Evolutionary conservation across 2,888 invertebrate genomes (phyloP).

Genomic region (Limnephilus marmoratus): DNA sequence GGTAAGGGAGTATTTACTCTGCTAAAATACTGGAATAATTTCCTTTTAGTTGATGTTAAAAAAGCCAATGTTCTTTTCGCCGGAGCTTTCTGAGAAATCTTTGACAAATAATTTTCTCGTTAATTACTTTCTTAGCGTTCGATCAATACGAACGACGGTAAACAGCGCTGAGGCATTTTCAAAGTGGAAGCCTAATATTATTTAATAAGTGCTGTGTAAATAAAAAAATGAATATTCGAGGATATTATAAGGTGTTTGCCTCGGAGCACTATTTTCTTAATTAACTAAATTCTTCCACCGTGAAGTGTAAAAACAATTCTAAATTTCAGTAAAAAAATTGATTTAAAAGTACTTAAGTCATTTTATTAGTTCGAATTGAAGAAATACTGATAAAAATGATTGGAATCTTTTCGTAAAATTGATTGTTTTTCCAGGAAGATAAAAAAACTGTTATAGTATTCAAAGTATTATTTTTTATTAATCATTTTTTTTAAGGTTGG

Average conservation of each 20-base stretch:
- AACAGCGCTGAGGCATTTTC: neutral
- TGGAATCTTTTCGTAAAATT: neutral
- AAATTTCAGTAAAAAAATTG: neutral
- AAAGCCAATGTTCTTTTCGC: neutral
- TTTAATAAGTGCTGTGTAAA: neutral
- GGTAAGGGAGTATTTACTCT: neutral
- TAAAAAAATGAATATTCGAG: neutral
- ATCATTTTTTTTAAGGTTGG: neutral
- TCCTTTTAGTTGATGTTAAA: neutral
- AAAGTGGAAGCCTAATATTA: neutral
- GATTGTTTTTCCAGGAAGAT: neutral
- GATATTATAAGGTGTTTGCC: neutral
- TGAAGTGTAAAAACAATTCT: conserved; percentile 37
- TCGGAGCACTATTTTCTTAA: conserved; percentile 24
- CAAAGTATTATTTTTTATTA: neutral
- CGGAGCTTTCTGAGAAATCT: neutral
- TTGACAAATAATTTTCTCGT: neutral
- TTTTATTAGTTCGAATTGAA: neutral
- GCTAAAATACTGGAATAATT: neutral
- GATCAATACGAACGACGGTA: neutral
- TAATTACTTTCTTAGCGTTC: neutral
- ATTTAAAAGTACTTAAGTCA: neutral
- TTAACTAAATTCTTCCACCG: conserved; percentile 22
- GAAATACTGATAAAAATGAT: neutral
- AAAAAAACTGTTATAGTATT: neutral